Conservation (phyloP, 1,140 invertebrate genomes). For the Armadillidium nasatum region DNA sequence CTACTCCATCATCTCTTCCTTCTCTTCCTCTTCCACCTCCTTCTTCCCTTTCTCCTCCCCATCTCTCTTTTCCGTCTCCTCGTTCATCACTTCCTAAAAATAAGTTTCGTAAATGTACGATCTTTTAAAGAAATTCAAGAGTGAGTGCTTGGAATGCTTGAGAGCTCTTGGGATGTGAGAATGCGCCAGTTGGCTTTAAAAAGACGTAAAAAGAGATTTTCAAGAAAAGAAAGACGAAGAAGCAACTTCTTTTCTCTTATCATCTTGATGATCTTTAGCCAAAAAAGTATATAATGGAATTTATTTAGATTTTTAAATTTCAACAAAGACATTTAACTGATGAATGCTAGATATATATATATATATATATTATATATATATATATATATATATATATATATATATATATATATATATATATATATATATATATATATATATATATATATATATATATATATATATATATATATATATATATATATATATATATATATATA, state of each 20-base stretch:
- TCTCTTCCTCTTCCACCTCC: not conserved
- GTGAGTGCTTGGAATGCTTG: too few relatives aligned
- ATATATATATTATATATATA: not conserved
- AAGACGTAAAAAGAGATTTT: too few relatives aligned
- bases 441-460: slow-evolving; percentile 14
- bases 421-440: slow-evolving; percentile 8
- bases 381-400: slow-evolving; percentile 14
- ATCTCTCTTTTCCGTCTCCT: not conserved
- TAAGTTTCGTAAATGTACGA: too few relatives aligned
- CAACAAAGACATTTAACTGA: too few relatives aligned
- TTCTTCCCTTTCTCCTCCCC: not conserved
- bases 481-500: slow-evolving; percentile 13
- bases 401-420: not conserved
- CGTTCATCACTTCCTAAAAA: not conserved
- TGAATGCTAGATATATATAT: not conserved
- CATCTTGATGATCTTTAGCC: too few relatives aligned
- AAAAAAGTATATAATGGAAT: too few relatives aligned
- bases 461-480: slow-evolving; percentile 11
- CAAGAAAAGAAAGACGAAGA: too few relatives aligned
- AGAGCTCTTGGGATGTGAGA: too few relatives aligned
- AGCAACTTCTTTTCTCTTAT: too few relatives aligned
- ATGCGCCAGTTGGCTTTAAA: too few relatives aligned
- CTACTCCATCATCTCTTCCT: not conserved
- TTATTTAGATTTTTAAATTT: too few relatives aligned
- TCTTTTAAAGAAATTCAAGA: too few relatives aligned